A percentile compares a stretch with the other conserved stretches of the same genome.
These are phyloP conservation scores for Torymus auratus DNA, from an alignment of 2,888 invertebrate genomes.

Conservation along the genomic window DNA sequence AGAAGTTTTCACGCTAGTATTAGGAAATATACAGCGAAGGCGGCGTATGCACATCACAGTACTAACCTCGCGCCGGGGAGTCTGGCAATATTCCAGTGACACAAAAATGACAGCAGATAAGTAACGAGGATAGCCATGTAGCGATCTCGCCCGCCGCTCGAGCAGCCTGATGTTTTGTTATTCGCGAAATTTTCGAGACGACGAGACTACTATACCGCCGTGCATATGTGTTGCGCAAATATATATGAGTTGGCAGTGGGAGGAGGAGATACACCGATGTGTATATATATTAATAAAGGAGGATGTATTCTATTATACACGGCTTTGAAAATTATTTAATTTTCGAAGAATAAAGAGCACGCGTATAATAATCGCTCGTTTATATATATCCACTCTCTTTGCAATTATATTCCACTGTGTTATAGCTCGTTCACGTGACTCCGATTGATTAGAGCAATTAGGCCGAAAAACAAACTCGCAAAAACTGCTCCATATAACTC, in stretches of 20 bases:
- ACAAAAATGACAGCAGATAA: slow-evolving; percentile 54
- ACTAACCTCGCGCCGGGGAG: not conserved
- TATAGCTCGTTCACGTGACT: too few relatives aligned
- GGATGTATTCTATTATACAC: too few relatives aligned
- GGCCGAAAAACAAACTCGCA: not conserved
- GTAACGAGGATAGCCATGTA: slow-evolving; percentile 33
- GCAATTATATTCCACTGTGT: too few relatives aligned
- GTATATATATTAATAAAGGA: too few relatives aligned
- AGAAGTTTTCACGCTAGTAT: slow-evolving; percentile 4
- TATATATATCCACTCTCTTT: too few relatives aligned
- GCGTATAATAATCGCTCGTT: too few relatives aligned
- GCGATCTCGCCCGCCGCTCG: not conserved
- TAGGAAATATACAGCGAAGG: slow-evolving; percentile 47
- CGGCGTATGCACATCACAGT: not conserved
- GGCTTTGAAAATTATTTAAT: too few relatives aligned
- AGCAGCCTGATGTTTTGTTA: slow-evolving; percentile 34
- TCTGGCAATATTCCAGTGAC: slow-evolving; percentile 58
- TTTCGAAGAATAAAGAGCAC: too few relatives aligned
- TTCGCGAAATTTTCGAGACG: slow-evolving; percentile 26
- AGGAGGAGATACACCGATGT: too few relatives aligned
- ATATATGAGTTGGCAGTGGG: too few relatives aligned
- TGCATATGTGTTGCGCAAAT: slow-evolving; percentile 19
- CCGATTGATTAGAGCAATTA: not conserved
- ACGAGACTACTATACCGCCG: too few relatives aligned
- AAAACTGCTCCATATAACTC: too few relatives aligned